Base-by-base conservation (phyloP, 2,797 vertebrate species). In the Melanotaenia maccullochi region DNA sequence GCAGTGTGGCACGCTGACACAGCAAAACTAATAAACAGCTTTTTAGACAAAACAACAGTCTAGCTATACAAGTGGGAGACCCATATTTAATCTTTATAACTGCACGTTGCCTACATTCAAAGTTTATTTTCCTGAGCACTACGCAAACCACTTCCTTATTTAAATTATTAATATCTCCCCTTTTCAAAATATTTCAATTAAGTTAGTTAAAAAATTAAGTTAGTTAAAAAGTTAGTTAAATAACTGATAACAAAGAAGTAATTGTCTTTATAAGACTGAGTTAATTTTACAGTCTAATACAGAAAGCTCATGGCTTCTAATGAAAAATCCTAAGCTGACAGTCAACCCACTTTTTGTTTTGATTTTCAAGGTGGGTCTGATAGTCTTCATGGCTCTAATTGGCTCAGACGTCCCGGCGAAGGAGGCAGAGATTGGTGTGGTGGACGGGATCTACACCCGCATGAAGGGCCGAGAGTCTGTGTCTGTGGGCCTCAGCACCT, bases 301-400 rank as follows among this genome's bases (percentile, higher is more conserved):
- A 55, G 25, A 30, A 28, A 16, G 25, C 25, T 30, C 52, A 13
- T 14, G 52, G 25, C 1, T 55, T 14, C 12, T 25, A 51, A 22
- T 12, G 22, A 24, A 51, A 51, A 51, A 28, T 28, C 5, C 4
- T 14, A 13, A 14, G 25, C 6, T 24, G 30, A 25, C 2, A 1
- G 4, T 14, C 35, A 33, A 61, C 2, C 25, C 30, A 2, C 40
- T 47, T 64, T 71, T 44, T 85, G 40, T 73, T 78, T 83, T 65
- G 65, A 33, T 47, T 76, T 65, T 22, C 8, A 83, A 97, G 96
- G 94, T 98, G 59, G 98, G 97, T 65, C 93, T 99, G 88, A 97
- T 98, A 84, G 96, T 98, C 60, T 99, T 97, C 90, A 99, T 99
- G 98, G 96, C 97, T 81, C 91, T 98, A 74, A 96, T 97, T 0